A percentile compares a stretch with the other conserved stretches of the same genome.
phyloP scores from a whole-genome alignment of 2,113 vertebrate genomes.

The Xiphophorus maculatus region DNA sequence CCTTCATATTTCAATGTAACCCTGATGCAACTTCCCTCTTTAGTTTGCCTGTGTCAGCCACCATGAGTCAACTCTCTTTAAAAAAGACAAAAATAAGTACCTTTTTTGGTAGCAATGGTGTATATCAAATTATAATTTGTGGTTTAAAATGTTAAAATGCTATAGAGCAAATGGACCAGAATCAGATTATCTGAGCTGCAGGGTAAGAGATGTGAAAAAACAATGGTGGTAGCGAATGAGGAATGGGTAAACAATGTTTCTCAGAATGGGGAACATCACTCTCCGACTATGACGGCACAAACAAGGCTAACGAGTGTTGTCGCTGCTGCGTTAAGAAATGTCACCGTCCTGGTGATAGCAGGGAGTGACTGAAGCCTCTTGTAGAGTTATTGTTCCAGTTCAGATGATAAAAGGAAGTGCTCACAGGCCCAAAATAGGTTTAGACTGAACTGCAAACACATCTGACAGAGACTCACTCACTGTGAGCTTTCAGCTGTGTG shows the following conservation, averaged over 20 bases:
- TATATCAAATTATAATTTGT: not conserved
- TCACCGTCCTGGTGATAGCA: constrained; percentile 8
- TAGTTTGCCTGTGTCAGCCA: constrained; percentile 64
- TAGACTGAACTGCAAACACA: constrained; percentile 38
- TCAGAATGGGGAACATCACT: constrained; percentile 52
- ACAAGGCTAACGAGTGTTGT: constrained; percentile 24
- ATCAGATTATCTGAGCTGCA: not conserved
- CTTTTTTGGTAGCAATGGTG: not conserved
- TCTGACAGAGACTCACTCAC: constrained; percentile 32
- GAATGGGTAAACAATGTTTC: constrained; percentile 53
- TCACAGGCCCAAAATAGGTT: constrained; percentile 66
- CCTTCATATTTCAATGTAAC: constrained; percentile 57
- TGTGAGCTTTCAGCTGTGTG: constrained; percentile 23
- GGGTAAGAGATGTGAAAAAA: constrained; percentile 38
- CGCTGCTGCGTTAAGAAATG: constrained; percentile 29
- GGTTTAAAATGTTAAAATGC: not conserved
- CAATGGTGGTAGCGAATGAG: constrained; percentile 28
- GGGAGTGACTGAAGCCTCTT: constrained; percentile 39
- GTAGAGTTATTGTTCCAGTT: constrained; percentile 41
- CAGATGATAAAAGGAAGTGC: constrained; percentile 72
- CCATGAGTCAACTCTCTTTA: constrained; percentile 54
- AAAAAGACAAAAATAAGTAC: constrained; percentile 17
- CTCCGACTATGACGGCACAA: constrained; percentile 7
- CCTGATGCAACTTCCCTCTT: constrained; percentile 78
- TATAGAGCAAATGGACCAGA: not conserved